Percentiles rank a stretch among this genome's conserved stretches.
Conservation (phyloP, 2,113 vertebrate species). For the Archilochus colubris region DNA sequence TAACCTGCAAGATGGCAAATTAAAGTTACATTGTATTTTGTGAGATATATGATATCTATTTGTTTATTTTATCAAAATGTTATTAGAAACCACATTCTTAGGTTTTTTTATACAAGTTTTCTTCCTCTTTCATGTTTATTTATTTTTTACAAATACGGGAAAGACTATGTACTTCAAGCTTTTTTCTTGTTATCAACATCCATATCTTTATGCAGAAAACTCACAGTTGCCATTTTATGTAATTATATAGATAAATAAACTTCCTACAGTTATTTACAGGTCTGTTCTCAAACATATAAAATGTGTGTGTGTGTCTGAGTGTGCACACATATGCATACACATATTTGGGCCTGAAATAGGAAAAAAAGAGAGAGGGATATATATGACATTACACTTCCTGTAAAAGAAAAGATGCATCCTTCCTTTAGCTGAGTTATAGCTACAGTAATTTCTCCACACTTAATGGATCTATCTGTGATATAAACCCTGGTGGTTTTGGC, state of each 20-base stretch:
- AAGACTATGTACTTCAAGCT: background rate
- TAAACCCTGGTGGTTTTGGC: background rate
- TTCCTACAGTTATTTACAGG: accelerated
- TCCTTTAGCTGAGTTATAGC: background rate
- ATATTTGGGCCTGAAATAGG: accelerated
- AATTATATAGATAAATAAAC: background rate
- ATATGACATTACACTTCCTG: accelerated
- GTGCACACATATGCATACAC: too few species aligned
- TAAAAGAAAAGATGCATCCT: background rate
- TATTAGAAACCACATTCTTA: background rate
- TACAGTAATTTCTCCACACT: background rate
- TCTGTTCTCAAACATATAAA: background rate
- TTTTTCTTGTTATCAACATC: background rate
- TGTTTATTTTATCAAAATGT: background rate
- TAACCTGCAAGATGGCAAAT: background rate
- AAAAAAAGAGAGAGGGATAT: background rate
- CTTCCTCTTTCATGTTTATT: background rate
- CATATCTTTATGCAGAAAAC: background rate
- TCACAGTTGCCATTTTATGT: background rate
- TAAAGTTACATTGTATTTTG: background rate
- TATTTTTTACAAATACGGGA: background rate
- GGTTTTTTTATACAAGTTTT: background rate
- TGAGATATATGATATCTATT: background rate
- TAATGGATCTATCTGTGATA: background rate
- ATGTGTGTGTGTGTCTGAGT: background rate